phyloP scores from a whole-genome alignment of 1,140 invertebrate species.

The Matsumurasca onukii region DNA sequence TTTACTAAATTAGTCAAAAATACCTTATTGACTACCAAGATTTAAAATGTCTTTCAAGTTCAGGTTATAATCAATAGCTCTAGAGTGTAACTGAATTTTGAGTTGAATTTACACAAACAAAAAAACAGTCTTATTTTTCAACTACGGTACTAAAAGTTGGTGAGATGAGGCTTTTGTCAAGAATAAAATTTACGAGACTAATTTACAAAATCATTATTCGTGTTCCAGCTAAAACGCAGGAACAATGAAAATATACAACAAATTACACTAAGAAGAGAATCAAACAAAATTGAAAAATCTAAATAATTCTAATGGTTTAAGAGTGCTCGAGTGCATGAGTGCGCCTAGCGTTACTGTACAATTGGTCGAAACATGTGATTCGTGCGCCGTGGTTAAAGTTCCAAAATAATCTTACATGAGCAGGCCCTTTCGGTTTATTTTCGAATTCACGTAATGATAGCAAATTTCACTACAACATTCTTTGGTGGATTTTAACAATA shows the following conservation, averaged over 20 bases:
- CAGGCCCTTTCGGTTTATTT: background rate
- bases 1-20: no score
- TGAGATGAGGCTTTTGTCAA: no score
- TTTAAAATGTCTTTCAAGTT: no score
- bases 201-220: background rate
- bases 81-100: background rate
- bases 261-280: constrained; percentile 20
- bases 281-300: background rate
- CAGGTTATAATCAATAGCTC: no score
- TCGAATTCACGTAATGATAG: background rate
- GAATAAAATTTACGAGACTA: no score
- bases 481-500: constrained; percentile 22
- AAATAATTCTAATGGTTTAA: background rate
- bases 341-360: background rate
- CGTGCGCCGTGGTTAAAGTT: background rate
- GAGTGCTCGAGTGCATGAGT: constrained; percentile 12
- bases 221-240: constrained; percentile 16
- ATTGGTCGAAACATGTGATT: background rate
- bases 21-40: no score
- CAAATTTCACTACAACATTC: constrained; percentile 7
- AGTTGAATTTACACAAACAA: background rate
- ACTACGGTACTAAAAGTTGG: constrained; percentile 16
- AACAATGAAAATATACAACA: background rate
- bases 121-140: no score
- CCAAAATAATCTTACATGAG: constrained; percentile 10